A percentile compares a stretch with the other conserved stretches of the same genome.
Evolutionary conservation across 2,888 invertebrate species (phyloP).

Genomic region (Nomada ferruginata): DNA sequence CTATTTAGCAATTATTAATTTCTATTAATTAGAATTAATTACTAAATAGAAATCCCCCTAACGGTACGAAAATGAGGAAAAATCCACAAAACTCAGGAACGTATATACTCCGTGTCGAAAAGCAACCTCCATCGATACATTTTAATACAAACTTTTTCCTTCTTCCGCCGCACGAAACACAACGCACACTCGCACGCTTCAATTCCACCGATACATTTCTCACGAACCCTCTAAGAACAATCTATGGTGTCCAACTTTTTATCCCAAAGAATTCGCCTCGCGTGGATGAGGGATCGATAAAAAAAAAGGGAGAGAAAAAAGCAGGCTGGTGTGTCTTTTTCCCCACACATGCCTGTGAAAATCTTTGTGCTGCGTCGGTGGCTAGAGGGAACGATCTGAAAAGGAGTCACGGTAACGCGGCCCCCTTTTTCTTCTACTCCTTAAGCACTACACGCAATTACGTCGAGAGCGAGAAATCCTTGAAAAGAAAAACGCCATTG

Average conservation of each 20-base stretch:
- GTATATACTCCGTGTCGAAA: no score
- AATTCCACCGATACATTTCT: background rate
- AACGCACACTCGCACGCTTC: background rate
- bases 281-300: slow-evolving; percentile 25
- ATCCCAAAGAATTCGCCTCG: background rate
- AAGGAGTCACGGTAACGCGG: slow-evolving; percentile 20
- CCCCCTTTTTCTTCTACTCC: slow-evolving; percentile 6
- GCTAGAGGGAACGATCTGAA: slow-evolving; percentile 1
- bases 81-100: no score
- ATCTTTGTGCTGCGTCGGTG: background rate
- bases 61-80: no score
- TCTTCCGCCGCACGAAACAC: background rate
- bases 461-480: slow-evolving; percentile 56
- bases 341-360: background rate
- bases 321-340: background rate
- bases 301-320: background rate
- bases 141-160: background rate
- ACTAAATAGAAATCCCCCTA: no score
- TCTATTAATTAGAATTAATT: no score
- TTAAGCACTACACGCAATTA: slow-evolving; percentile 54
- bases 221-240: background rate
- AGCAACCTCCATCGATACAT: no score
- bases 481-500: slow-evolving; percentile 45
- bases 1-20: no score
- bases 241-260: slow-evolving; percentile 9